Base-by-base conservation (phyloP, 2,113 vertebrate species). In the Trochalopteron elliotii region DNA sequence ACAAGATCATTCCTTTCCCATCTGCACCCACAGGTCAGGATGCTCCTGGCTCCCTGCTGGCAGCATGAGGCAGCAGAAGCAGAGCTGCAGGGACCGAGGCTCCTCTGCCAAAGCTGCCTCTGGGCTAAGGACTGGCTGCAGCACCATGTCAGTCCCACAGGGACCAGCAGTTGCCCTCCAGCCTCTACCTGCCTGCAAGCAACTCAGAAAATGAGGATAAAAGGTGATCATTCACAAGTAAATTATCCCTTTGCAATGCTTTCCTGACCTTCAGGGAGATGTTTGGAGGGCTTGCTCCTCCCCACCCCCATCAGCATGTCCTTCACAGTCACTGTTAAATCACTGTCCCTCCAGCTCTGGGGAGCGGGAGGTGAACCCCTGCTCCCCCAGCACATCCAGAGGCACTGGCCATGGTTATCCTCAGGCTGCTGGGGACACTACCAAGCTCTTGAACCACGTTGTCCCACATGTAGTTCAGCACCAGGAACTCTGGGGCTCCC, bases 61-160 rank as follows among this genome's bases (percentile, higher is more conserved):
- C 50, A 77, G 40, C 39, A 22, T 0, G 0, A 52, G 56, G 31
- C 2, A 3, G 45, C 27, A 61, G 64, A 30, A 59, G 27, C 0
- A 0, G 84, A 57, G 37, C 60, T 65, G 42, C 64, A 37, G 10
- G n/a, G 79, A 30, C 45, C 1, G 0, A 0, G 16, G 39, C 39
- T 65, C 47, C 60, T 42, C 45, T 67, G 53, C 22, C n/a, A 61
- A 27, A 78, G 79, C 14, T 31, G 24, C 33, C 22, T 40, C 42
- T 0, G 0, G 56, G 67, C 60, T 42, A 12, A 53, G 60, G 74
- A 40, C 30, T 0, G 4, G 35, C 71, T 47, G 60, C 33, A 77
- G 76, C 70, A 24, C 42, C 30, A 4, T 39, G 15, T 3, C 7
- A 1, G 49, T 19, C 22, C 30, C 55, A 50, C 52, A 0, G 0